A percentile compares a stretch with the other conserved stretches of the same genome.
These are phyloP conservation scores for Galerucella nymphaeae DNA, from an alignment of 2,888 invertebrate species.

Conservation along the genomic window DNA sequence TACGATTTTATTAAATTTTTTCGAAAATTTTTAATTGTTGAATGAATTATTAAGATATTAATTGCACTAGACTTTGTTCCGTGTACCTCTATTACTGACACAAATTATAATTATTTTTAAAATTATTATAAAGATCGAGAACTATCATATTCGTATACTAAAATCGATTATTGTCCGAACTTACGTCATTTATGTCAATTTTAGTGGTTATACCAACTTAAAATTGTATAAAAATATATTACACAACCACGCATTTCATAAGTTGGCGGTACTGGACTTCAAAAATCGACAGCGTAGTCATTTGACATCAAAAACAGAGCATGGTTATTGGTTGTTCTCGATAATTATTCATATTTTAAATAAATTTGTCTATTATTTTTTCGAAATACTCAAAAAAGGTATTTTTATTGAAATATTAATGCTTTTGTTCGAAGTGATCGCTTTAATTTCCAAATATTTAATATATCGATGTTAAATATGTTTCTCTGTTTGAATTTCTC, in stretches of 20 bases:
- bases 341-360: not conserved
- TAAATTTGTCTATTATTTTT: not conserved
- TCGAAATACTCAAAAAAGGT: not conserved
- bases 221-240: too few relatives aligned
- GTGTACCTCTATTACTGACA: not conserved
- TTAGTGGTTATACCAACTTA: too few relatives aligned
- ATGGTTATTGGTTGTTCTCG: not conserved
- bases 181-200: too few relatives aligned
- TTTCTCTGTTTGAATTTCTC: slow-evolving; percentile 19
- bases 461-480: slow-evolving; percentile 24
- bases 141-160: too few relatives aligned
- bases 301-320: not conserved
- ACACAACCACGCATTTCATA: too few relatives aligned
- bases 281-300: too few relatives aligned
- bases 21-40: not conserved
- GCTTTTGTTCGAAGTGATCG: slow-evolving; percentile 5
- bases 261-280: too few relatives aligned
- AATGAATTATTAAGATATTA: not conserved
- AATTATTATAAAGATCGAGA: too few relatives aligned
- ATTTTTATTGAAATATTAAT: not conserved
- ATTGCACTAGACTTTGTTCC: slow-evolving; percentile 18
- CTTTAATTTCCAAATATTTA: slow-evolving; percentile 1
- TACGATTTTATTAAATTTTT: too few relatives aligned
- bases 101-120: slow-evolving; percentile 11
- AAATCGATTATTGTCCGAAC: too few relatives aligned